A percentile compares a stretch with the other conserved stretches of the same genome.
Conservation (phyloP, 2,113 vertebrate species). For the Philantomba maxwellii region DNA sequence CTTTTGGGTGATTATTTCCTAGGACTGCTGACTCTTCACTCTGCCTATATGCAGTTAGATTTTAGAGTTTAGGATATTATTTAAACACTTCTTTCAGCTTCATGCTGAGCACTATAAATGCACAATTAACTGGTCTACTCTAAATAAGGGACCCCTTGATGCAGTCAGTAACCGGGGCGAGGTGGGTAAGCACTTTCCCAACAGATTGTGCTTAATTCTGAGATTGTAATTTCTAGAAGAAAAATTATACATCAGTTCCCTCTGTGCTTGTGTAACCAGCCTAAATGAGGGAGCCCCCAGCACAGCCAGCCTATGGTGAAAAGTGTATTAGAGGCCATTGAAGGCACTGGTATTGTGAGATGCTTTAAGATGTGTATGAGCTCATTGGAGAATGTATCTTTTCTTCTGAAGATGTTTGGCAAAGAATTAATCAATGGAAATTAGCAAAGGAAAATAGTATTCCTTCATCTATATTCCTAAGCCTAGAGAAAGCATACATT, state of each 20-base stretch:
- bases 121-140: not conserved
- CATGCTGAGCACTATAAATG: not conserved
- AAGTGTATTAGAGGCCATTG: not conserved
- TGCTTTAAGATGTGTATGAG: not conserved
- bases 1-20: not conserved
- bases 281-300: not conserved
- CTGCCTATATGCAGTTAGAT: not conserved
- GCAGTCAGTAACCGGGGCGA: not conserved
- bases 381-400: not conserved
- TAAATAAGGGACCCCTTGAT: not conserved
- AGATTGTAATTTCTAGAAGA: not conserved
- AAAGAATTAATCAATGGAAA: not conserved
- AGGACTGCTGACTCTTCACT: not conserved
- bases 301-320: not conserved
- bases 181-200: not conserved
- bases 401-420: not conserved
- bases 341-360: not conserved
- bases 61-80: not conserved
- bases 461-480: not conserved
- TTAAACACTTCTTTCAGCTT: slow-evolving; percentile 3
- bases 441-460: not conserved
- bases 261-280: not conserved
- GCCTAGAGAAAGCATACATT: not conserved
- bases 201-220: not conserved
- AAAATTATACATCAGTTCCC: not conserved